These are phyloP conservation scores for Lordiphosa collinella DNA, from an alignment of 1,140 invertebrate species.

Conservation along the genomic window DNA sequence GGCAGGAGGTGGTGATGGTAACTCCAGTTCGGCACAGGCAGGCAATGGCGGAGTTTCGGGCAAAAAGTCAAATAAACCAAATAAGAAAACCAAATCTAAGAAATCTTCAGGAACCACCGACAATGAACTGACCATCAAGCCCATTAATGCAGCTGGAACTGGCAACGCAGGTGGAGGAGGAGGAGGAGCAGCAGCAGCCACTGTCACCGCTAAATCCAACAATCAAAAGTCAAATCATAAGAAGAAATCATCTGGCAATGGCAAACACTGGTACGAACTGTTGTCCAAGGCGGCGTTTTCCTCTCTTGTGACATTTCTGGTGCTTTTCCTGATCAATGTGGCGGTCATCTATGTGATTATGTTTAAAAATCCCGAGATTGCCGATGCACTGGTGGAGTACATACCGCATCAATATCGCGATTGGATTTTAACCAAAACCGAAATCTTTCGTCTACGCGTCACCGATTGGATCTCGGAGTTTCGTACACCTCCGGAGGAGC, in stretches of 20 bases:
- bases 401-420: conserved; percentile 76
- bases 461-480: conserved; percentile 77
- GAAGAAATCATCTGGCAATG: conserved; percentile 42
- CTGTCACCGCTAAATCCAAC: conserved; percentile 14
- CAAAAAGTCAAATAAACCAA: conserved; percentile 48
- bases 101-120: conserved; percentile 35
- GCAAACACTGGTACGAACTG: conserved; percentile 20
- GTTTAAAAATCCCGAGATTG: conserved; percentile 77
- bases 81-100: conserved; percentile 63
- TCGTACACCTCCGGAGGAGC: conserved; percentile 71
- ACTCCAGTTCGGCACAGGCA: conserved; percentile 8
- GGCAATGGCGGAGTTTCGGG: conserved; percentile 18
- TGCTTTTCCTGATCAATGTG: conserved; percentile 64
- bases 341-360: conserved; percentile 71
- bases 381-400: conserved; percentile 67
- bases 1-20: conserved; percentile 38
- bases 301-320: conserved; percentile 61
- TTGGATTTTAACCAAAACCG: conserved; percentile 74
- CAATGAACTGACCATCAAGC: conserved; percentile 61
- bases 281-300: conserved; percentile 60
- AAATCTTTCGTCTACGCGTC: conserved; percentile 69
- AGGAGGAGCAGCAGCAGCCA: background rate
- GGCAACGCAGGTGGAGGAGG: background rate
- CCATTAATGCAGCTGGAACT: conserved; percentile 28
- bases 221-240: conserved; percentile 62